Base-by-base conservation (phyloP, 2,113 vertebrate genomes). In the Sterrhoptilus dennistouni region DNA sequence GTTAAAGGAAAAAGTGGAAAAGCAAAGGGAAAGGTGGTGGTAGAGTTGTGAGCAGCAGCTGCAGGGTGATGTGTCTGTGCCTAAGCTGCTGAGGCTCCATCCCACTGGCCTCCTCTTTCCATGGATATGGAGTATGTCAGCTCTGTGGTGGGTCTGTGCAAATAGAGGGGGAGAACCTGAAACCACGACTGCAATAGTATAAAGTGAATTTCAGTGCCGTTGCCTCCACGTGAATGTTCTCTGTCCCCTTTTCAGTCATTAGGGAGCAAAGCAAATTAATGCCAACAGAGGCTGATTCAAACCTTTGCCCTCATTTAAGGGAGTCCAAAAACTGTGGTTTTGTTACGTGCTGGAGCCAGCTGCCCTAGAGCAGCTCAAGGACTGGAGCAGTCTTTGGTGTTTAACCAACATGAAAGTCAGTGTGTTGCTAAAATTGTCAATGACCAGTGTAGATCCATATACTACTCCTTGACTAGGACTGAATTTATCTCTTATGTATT, bases 241-340 rank as follows among this genome's bases (percentile, higher is more conserved):
- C 93, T 85, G 71, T 91, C 69, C 83, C 57, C 71, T 85, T 92
- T 91, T 80, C 69, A 66, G 49, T 84, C 87, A 89, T 91, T 82
- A 87, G 95, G 92, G 95, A 96, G 44, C 64, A 93, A 90, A 88
- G 83, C 83, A 95, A 93, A 94, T 95, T 95, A 95, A 91, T 92
- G 85, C 93, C 84, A 93, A 69, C 81, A 83, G 92, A 95, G 90
- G 83, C 93, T 93, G 89, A 83, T 72, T 92, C 83, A 87, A 94
- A 95, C 83, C 89, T 96, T 95, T 92, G 91, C 90, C 84, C 86
- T 97, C 94, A 80, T 96, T 93, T 96, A 87, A 90, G 89, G 72
- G 49, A 92, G 92, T 91, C 93, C 90, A 92, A 91, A 95, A 94
- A 44, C 6, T 0, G 3, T 21, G 6, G 52, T 64, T 92, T 90